Percentiles rank a stretch among this genome's conserved stretches.
These are phyloP conservation scores for Synergus japonicus DNA, from an alignment of 2,888 invertebrate species.

Conservation along the genomic window DNA sequence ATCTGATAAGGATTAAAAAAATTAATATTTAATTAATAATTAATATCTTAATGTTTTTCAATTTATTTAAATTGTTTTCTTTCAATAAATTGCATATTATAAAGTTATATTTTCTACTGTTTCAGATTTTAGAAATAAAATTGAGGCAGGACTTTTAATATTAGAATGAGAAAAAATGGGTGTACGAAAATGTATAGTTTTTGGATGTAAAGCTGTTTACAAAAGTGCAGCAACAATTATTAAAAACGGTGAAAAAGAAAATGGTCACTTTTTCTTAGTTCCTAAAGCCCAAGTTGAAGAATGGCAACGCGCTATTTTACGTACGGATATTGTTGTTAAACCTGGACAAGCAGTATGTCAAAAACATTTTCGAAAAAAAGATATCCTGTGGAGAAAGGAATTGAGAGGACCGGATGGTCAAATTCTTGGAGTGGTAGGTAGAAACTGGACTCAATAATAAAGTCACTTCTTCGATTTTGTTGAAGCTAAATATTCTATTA, in stretches of 20 bases:
- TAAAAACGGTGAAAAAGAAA: conserved; percentile 36
- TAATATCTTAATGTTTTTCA: not conserved
- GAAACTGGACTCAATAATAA: too few relatives aligned
- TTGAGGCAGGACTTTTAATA: not conserved
- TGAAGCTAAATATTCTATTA: too few relatives aligned
- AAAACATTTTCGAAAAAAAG: conserved; percentile 44
- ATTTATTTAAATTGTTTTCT: not conserved
- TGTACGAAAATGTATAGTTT: not conserved
- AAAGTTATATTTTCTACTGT: not conserved
- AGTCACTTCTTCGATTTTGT: too few relatives aligned
- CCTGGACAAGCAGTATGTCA: conserved; percentile 44
- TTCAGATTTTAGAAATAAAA: not conserved
- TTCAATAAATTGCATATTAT: not conserved
- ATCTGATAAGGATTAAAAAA: too few relatives aligned
- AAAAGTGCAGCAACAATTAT: not conserved
- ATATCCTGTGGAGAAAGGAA: conserved; percentile 43
- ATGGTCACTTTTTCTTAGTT: conserved; percentile 44
- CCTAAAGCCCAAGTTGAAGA: conserved; percentile 43
- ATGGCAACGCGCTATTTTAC: conserved; percentile 45
- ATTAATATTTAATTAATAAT: not conserved
- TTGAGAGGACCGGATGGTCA: conserved; percentile 37
- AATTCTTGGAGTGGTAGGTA: conserved; percentile 44
- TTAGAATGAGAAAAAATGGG: not conserved
- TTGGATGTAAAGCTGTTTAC: conserved; percentile 28
- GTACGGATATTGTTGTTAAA: conserved; percentile 30